Evolutionary conservation across 2,888 invertebrate species (phyloP), one percentile per base, ranked within the genome.

Genomic region (Ophion slaviceki): DNA sequence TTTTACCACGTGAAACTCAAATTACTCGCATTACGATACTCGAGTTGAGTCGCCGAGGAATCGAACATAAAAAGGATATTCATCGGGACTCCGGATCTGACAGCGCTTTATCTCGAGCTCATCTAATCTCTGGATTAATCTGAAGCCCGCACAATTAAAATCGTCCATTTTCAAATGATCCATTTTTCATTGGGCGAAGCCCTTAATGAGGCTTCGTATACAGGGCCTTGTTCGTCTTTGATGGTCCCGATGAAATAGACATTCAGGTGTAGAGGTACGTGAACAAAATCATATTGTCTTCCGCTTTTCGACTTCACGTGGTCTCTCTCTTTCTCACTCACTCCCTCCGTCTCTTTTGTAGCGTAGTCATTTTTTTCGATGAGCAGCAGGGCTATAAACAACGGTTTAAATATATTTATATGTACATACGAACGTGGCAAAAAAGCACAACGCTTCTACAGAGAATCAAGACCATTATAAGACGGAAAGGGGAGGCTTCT

Each of bases 261-360:
- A 75, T 64, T 8, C 20, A 74, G 11, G 17, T 47, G 53, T 14
- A 36, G 24, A 28, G 8, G 11, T 74, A 59, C 28, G 40, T 57
- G 64, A 67, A 66, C 17, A 81, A 80, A 81, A 81, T 84, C 74
- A 68, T 78, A 67, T 68, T 62, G 79, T 47, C 75, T 86, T 82
- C 79, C 79, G 86, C 82, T 72, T 77, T 71, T 82, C 72, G 82
- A 78, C 80, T 86, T 86, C 72, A 75, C 71, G 64, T 71, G 59
- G 59, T 61, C 53, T 64, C 75, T 36, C 28, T 61, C 24, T 40
- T 14, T 10, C 40, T 75, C 32, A 32, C 40, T 75, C 32, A 32
- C 32, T 62, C 20, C 59, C 14, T 11, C 14, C 47, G 47, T 47
- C 14, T 14, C 47, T 32, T 11, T 45, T 24, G 14, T 47, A n/a